phyloP scores from a whole-genome alignment of 2,113 vertebrate species.

The Chaenogobius annularis region DNA sequence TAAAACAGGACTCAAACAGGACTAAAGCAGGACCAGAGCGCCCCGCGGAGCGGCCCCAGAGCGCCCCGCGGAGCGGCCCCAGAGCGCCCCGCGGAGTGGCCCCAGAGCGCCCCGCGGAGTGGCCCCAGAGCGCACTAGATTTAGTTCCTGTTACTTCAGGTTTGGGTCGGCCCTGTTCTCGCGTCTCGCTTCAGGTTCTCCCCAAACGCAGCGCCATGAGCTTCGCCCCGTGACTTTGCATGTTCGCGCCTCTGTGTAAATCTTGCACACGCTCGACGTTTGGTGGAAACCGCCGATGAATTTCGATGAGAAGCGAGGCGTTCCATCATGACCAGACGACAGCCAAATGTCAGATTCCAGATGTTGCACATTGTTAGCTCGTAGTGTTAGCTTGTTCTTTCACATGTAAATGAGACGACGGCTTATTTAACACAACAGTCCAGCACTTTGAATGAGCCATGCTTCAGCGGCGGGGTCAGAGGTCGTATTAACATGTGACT shows the following conservation, averaged over 20 bases:
- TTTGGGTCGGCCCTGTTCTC: too few species aligned
- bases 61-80: too few species aligned
- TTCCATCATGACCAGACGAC: background rate
- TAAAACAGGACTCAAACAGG: too few species aligned
- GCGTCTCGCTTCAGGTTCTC: too few species aligned
- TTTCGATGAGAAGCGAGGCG: background rate
- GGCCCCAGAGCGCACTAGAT: too few species aligned
- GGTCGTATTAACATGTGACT: background rate
- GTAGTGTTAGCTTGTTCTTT: background rate
- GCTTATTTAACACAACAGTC: background rate
- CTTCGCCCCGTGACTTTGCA: background rate
- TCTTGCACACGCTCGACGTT: background rate
- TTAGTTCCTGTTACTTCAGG: too few species aligned
- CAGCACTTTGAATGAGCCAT: background rate
- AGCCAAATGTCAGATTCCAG: constrained; percentile 11
- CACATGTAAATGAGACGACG: background rate
- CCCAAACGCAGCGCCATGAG: too few species aligned
- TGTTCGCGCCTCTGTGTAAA: background rate
- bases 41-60: too few species aligned
- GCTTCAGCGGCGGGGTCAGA: background rate
- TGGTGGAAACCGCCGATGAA: background rate
- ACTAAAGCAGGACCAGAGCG: too few species aligned
- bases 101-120: too few species aligned
- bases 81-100: too few species aligned
- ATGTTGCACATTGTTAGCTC: constrained; percentile 5